These are phyloP conservation scores for Dicyema japonicum DNA, from an alignment of 1,140 invertebrate species.

Conservation along the genomic window DNA sequence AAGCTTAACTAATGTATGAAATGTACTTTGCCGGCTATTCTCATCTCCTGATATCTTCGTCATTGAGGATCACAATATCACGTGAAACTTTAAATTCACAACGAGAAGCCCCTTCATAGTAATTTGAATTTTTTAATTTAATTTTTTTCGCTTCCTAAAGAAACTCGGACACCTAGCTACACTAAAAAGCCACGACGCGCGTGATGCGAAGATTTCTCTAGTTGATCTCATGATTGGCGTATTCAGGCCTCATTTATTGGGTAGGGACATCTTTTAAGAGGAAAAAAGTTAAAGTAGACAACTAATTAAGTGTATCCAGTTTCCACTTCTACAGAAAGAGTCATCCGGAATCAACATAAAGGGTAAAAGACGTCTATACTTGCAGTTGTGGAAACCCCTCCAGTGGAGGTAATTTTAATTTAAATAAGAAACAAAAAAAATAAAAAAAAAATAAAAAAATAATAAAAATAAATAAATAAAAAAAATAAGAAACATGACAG, in stretches of 20 bases:
- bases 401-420: too few relatives aligned
- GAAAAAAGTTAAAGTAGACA: too few relatives aligned
- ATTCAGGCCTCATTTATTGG: constrained; percentile 54
- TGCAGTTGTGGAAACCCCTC: too few relatives aligned
- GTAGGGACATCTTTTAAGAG: constrained; percentile 41
- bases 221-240: constrained; percentile 80
- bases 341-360: too few relatives aligned
- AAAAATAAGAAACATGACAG: too few relatives aligned
- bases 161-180: neutral
- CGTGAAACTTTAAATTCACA: constrained; percentile 5
- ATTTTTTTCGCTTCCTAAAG: neutral
- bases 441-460: too few relatives aligned
- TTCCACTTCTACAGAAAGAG: too few relatives aligned
- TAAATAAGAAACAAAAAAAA: too few relatives aligned
- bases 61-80: constrained; percentile 31
- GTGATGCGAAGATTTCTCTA: too few relatives aligned
- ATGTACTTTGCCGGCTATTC: constrained; percentile 45
- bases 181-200: constrained; percentile 8
- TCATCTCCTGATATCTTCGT: constrained; percentile 74
- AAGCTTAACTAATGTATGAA: constrained; percentile 21
- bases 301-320: too few relatives aligned
- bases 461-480: too few relatives aligned
- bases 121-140: neutral
- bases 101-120: constrained; percentile 1
- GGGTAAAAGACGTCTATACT: too few relatives aligned